Evolutionary conservation across 2,113 vertebrate genomes (phyloP).

Genomic region (Varanus salvator): DNA sequence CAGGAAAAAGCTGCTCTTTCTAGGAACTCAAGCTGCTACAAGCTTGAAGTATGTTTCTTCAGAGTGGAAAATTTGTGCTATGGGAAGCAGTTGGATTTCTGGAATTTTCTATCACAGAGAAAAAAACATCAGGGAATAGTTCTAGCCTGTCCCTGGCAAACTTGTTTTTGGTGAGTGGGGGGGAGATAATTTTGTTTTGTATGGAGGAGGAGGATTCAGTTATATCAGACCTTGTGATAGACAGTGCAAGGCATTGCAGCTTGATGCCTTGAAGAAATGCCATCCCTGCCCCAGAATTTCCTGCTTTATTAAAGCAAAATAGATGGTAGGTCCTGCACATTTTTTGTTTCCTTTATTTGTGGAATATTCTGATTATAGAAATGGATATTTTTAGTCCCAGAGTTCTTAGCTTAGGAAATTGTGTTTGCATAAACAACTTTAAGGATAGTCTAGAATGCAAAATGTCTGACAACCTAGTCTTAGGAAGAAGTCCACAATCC

Average conservation of each 20-base stretch:
- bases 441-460: neutral
- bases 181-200: neutral
- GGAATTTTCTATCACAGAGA: neutral
- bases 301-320: neutral
- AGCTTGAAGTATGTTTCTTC: conserved; percentile 52
- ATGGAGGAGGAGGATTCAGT: neutral
- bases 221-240: neutral
- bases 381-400: neutral
- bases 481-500: neutral
- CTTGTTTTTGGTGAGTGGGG: neutral
- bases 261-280: no score
- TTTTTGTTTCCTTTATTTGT: neutral
- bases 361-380: neutral
- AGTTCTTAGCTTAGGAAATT: neutral
- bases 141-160: neutral
- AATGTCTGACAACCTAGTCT: neutral
- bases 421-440: neutral
- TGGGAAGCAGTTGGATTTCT: conserved; percentile 39
- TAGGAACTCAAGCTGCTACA: conserved; percentile 74
- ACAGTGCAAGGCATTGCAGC: no score
- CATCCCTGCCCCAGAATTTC: no score
- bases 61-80: conserved; percentile 38
- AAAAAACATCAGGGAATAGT: neutral
- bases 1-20: conserved; percentile 76
- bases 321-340: neutral